Evolutionary conservation across 2,113 vertebrate genomes (phyloP), one percentile per base, ranked within the genome.

Genomic region (Pionites leucogaster): DNA sequence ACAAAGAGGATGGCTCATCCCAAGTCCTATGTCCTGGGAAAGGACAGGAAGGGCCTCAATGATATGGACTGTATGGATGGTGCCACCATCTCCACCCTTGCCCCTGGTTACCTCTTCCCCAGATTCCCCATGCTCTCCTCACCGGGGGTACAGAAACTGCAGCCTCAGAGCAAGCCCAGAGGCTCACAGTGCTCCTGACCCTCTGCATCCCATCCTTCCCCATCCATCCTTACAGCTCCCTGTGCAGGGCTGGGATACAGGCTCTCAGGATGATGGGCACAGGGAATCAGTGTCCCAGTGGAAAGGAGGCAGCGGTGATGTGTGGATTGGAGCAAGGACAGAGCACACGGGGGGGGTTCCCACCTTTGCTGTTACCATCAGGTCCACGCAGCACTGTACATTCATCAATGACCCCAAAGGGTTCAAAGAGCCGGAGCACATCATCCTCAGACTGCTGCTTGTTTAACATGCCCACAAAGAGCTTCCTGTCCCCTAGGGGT

Each of bases 391-490:
- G 98, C 97, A 99, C 99, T 0, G 99, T 99, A 98, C 99, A 99
- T 96, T 99, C 99, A 82, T 99, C 99, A 53, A 99, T 99, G 94
- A 99, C 99, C 94, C 99, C 99, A 35, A 99, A 99, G 16, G 99
- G 99, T 98, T 99, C 99, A 79, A 99, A 99, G 96, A 99, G 99
- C 96, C 99, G 98, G 96, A 99, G 99, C 83, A 99, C 99, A 10
- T 99, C 99, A 92, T 99, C 99, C 97, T 99, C 99, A 6, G 99
- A 99, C 97, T 99, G 99, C 97, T 99, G 99, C 98, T 99, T 99
- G 98, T 99, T 99, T 97, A 99, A 98, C 99, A 99, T 99, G 94
- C 99, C 99, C 90, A 99, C 99, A 96, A 99, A 99, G 98, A 99
- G 98, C 98, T 99, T 98, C 97, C 98, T 97, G 97, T 98, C 98